phyloP scores from a whole-genome alignment of 2,797 vertebrate genomes.

The Tapera naevia region DNA sequence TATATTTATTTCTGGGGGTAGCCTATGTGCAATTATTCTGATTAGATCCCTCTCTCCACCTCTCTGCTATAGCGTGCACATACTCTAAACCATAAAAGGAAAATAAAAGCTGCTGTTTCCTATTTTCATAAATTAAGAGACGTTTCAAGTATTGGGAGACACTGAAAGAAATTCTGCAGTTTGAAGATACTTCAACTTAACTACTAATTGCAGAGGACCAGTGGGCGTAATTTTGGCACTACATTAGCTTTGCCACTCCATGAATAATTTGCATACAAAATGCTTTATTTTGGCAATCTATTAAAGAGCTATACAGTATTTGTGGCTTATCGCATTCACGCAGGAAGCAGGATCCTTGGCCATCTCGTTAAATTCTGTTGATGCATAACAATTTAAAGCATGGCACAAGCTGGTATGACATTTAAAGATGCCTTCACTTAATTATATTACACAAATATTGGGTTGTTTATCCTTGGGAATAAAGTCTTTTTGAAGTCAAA shows the following conservation, averaged over 20 bases:
- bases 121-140: slow-evolving; percentile 74
- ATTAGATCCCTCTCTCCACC: slow-evolving; percentile 59
- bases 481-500: slow-evolving; percentile 98
- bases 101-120: slow-evolving; percentile 69
- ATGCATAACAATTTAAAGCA: slow-evolving; percentile 99
- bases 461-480: slow-evolving; percentile 98
- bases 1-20: slow-evolving; percentile 43
- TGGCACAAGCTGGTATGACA: slow-evolving; percentile 99
- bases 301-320: slow-evolving; percentile 99
- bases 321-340: slow-evolving; percentile 97
- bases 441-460: slow-evolving; percentile 99
- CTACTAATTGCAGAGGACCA: slow-evolving; percentile 83
- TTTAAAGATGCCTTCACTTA: slow-evolving; percentile 99
- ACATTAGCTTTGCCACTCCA: slow-evolving; percentile 98
- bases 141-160: slow-evolving; percentile 73
- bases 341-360: slow-evolving; percentile 99
- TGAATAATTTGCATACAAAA: slow-evolving; percentile 99
- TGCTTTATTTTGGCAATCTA: slow-evolving; percentile 99
- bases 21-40: slow-evolving; percentile 55
- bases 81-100: slow-evolving; percentile 57
- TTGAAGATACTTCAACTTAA: slow-evolving; percentile 83
- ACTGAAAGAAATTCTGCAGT: slow-evolving; percentile 76
- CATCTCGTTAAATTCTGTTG: slow-evolving; percentile 99
- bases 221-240: slow-evolving; percentile 83
- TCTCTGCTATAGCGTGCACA: not conserved